Percentiles rank a stretch among this genome's conserved stretches.
These are phyloP conservation scores for Aix galericulata DNA, from an alignment of 2,113 vertebrate species.

Conservation along the genomic window DNA sequence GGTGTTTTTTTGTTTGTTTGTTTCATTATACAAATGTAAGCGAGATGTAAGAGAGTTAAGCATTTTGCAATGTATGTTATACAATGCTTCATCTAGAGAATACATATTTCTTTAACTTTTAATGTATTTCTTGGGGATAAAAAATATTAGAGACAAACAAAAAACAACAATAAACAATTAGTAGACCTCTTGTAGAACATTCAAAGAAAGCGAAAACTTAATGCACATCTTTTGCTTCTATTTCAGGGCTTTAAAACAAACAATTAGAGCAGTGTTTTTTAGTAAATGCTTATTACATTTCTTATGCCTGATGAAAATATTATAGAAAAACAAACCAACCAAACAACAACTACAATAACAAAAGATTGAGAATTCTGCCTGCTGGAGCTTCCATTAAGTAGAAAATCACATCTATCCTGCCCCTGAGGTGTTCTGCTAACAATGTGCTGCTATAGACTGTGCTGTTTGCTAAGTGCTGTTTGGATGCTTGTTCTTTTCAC, in stretches of 20 bases:
- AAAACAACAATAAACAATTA: not conserved
- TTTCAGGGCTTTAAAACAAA: not conserved
- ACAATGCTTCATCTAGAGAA: not conserved
- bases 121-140: not conserved
- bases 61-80: not conserved
- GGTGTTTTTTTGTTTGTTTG: not conserved
- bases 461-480: not conserved
- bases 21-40: not conserved
- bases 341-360: not conserved
- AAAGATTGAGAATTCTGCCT: not conserved
- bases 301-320: not conserved
- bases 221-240: not conserved
- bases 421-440: constrained; percentile 6
- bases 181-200: not conserved
- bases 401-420: constrained; percentile 15
- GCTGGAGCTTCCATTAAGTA: constrained; percentile 6
- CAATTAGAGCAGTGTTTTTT: not conserved
- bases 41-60: not conserved
- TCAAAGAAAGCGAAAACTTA: not conserved
- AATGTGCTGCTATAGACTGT: not conserved
- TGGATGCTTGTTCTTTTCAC: not conserved
- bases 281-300: constrained; percentile 12
- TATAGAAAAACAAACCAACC: not conserved
- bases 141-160: not conserved
- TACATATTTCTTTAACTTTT: not conserved